Percentiles rank a stretch among this genome's conserved stretches.
Conservation (phyloP, 2,888 invertebrate genomes). For the Ceramica pisi region DNA sequence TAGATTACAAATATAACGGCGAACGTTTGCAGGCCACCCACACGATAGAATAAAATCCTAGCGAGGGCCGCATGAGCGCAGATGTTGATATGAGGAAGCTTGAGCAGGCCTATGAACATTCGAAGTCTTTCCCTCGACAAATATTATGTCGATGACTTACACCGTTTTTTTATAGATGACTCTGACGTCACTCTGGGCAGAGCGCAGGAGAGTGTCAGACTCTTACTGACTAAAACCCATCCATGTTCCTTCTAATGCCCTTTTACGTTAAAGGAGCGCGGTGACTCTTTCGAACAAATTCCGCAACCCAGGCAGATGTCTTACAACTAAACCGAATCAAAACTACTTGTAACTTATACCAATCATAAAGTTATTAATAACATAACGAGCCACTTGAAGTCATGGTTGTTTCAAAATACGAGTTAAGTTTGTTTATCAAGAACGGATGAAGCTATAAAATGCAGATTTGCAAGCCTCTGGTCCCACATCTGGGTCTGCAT, state of each 20-base stretch:
- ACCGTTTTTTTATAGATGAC: too few relatives aligned
- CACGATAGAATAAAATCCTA: neutral
- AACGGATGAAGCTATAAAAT: constrained; percentile 78
- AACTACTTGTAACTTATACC: neutral
- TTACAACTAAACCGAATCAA: neutral
- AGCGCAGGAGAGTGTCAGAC: too few relatives aligned
- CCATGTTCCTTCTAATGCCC: too few relatives aligned
- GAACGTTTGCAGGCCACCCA: too few relatives aligned
- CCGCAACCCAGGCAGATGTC: too few relatives aligned
- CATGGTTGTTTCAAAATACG: constrained; percentile 64
- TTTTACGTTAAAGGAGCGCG: too few relatives aligned
- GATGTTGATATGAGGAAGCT: neutral
- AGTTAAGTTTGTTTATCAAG: constrained; percentile 80
- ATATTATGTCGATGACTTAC: too few relatives aligned
- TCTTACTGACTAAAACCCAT: too few relatives aligned
- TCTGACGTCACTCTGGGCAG: too few relatives aligned
- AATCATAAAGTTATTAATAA: constrained; percentile 50
- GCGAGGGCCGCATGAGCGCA: neutral
- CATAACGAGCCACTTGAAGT: constrained; percentile 24
- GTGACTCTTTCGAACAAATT: too few relatives aligned
- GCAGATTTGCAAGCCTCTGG: constrained; percentile 76
- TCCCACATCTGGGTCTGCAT: constrained; percentile 70
- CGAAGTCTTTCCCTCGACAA: neutral
- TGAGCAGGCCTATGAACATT: too few relatives aligned
- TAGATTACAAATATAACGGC: neutral